A percentile compares a stretch with the other conserved stretches of the same genome.
Conservation (phyloP, 2,113 vertebrate genomes). For the Acanthisitta chloris region DNA sequence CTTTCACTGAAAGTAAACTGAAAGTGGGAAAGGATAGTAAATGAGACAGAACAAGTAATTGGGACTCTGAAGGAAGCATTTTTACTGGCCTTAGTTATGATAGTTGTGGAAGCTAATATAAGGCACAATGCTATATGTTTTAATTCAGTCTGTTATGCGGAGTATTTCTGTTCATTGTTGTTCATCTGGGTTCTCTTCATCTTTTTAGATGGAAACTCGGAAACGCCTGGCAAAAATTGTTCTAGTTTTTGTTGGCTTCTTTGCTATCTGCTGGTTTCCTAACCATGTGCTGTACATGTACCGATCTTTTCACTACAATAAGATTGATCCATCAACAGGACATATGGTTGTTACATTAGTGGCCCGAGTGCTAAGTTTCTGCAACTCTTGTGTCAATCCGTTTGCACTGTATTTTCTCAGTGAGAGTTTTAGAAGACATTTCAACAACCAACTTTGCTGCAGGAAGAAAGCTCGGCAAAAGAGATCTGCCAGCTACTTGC, state of each 20-base stretch:
- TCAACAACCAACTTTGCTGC: constrained; percentile 88
- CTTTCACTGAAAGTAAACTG: background rate
- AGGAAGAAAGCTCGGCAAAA: constrained; percentile 59
- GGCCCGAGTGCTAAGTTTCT: constrained; percentile 89
- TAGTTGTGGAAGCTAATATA: background rate
- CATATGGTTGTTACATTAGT: constrained; percentile 88
- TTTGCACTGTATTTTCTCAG: constrained; percentile 93
- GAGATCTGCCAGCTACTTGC: constrained; percentile 82
- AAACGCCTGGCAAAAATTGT: constrained; percentile 95
- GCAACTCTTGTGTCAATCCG: constrained; percentile 91
- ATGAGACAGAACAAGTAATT: background rate
- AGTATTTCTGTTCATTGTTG: background rate
- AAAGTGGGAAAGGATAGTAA: background rate
- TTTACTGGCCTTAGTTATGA: background rate
- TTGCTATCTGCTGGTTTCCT: constrained; percentile 91
- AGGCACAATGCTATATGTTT: background rate
- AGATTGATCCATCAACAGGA: constrained; percentile 82
- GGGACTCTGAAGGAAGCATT: background rate
- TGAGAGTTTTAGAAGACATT: constrained; percentile 88
- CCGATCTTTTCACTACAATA: constrained; percentile 87
- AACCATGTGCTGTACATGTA: constrained; percentile 94
- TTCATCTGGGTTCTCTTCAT: constrained; percentile 5
- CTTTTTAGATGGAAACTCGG: constrained; percentile 89
- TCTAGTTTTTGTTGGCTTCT: constrained; percentile 89
- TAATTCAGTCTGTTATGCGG: background rate